Percentiles rank a stretch among this genome's conserved stretches.
Evolutionary conservation across 1,140 invertebrate species (phyloP).

Genomic region (Ectropis grisescens): DNA sequence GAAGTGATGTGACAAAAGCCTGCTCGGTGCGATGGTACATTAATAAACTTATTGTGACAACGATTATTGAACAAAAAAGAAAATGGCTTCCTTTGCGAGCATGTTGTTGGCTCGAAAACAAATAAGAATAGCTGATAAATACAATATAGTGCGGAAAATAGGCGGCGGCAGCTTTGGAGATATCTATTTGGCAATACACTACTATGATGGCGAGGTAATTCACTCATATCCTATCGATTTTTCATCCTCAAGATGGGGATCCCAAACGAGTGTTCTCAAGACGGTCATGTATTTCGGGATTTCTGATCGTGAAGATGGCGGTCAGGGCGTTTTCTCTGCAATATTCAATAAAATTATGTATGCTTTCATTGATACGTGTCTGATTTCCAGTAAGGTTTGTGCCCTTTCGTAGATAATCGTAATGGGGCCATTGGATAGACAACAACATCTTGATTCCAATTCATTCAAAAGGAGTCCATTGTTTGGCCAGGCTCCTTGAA

Average conservation of each 20-base stretch:
- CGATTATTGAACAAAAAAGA: conserved; percentile 59
- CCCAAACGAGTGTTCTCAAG: conserved; percentile 11
- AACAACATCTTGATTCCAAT: no score
- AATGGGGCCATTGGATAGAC: no score
- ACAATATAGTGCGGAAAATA: conserved; percentile 97
- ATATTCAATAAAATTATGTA: no score
- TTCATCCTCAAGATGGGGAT: conserved; percentile 2
- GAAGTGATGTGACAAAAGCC: conserved; percentile 37
- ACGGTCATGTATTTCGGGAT: conserved; percentile 28
- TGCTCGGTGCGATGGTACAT: conserved; percentile 32
- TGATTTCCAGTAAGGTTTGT: no score
- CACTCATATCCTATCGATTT: conserved; percentile 9
- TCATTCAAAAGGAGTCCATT: no score
- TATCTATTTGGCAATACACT: conserved; percentile 97
- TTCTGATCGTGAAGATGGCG: conserved; percentile 37
- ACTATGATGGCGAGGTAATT: conserved; percentile 93
- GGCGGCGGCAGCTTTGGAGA: conserved; percentile 99
- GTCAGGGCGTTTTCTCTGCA: conserved; percentile 29
- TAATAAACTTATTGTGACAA: conserved; percentile 49
- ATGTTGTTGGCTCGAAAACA: conserved; percentile 69
- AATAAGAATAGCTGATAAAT: conserved; percentile 91
- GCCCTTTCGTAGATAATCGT: no score
- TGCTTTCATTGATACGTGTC: no score
- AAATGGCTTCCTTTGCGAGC: conserved; percentile 63
- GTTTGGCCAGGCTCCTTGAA: no score